Base-by-base conservation (phyloP, 2,888 invertebrate species). In the Carterocephalus palaemon region DNA sequence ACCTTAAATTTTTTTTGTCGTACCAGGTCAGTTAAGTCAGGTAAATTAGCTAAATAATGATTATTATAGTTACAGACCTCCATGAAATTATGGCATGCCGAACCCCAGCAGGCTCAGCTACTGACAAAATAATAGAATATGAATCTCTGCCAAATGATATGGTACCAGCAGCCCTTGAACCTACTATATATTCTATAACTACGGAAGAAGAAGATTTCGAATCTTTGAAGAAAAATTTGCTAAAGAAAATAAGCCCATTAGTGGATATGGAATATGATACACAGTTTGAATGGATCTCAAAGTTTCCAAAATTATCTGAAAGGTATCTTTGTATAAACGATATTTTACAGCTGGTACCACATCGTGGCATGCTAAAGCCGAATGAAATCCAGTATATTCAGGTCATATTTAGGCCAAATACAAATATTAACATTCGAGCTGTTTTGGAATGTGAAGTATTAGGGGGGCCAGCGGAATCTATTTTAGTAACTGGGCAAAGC, bases 391-490 rank as follows among this genome's bases (percentile, higher is more conserved):
- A 88, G 59, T 67, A 79, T 41, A 56, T 89, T 32, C 81, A 86
- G 34, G 69, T 90, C 2, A 76, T 81, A 41, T 88, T 89, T 52
- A 75, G 67, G 48, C 88, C 89, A 2, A 73, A 66, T 45, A 47
- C 52, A 2, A 80, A 89, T 53, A 78, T 82, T 4, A 75, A 60
- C 38, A 64, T 90, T 2, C 69, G 71, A 41, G 89, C 86, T n/a
- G 57, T 64, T 16, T 67, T 88, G 0, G 70, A 86, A 47, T 90
- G 89, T 59, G 78, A 88, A 51, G 83, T 91, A 15, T 59, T 86
- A 20, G 90, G 89, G 4, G 91, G 91, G 1, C 89, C 89, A 1
- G 57, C 87, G 0, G 89, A 90, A 68, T 53, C 61, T 1, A 62
- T 91, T 15, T 46, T 64, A 22, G 68, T 91, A 1, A 70, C 67